Conservation (phyloP, 2,113 vertebrate genomes). For the Lichenostomus cassidix region DNA sequence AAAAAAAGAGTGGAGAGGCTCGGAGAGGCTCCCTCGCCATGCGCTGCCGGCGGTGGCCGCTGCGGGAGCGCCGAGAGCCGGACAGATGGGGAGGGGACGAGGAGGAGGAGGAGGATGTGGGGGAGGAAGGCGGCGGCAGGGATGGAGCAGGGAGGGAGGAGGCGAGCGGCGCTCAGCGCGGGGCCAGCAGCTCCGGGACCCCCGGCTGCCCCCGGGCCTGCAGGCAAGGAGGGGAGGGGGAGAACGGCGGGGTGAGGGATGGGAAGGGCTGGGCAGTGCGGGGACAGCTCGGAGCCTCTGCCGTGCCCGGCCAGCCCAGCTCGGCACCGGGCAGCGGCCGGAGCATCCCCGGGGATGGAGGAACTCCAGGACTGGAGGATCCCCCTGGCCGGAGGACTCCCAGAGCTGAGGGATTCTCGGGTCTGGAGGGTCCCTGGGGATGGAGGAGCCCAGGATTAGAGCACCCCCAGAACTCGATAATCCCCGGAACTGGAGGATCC, state of each 20-base stretch:
- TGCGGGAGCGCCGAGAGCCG: background rate
- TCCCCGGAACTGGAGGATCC: fast-evolving
- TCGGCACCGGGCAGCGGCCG: background rate
- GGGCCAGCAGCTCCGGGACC: background rate
- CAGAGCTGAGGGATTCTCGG: too few relatives aligned
- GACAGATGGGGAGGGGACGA: background rate
- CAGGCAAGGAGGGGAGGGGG: background rate
- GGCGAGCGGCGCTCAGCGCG: background rate
- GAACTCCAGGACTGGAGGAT: background rate
- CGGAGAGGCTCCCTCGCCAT: background rate
- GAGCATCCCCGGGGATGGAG: background rate
- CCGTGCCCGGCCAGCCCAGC: background rate
- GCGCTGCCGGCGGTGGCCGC: background rate
- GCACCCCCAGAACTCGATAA: too few relatives aligned
- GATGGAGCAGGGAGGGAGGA: background rate
- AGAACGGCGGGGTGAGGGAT: background rate
- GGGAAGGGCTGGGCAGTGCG: background rate
- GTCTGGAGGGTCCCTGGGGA: fast-evolving
- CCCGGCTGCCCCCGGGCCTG: background rate
- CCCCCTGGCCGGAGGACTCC: background rate
- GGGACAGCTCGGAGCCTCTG: background rate
- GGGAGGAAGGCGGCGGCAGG: background rate
- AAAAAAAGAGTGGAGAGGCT: background rate
- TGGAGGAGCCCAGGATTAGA: background rate
- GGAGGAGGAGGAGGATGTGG: background rate